Evolutionary conservation across 2,113 vertebrate genomes (phyloP).

Genomic region (Ancistrus triradiatus): DNA sequence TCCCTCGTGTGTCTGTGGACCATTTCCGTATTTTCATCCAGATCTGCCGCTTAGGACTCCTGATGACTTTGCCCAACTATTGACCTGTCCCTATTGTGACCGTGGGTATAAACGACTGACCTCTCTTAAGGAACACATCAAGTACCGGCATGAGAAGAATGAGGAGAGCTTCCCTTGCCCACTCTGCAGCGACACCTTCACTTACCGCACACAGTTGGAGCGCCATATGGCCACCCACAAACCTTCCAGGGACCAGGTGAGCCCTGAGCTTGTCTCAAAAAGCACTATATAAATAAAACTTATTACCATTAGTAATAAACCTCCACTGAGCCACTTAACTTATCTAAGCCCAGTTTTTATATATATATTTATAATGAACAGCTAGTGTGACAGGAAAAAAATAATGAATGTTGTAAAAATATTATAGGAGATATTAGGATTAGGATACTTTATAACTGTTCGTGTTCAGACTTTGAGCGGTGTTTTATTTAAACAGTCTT

Average conservation of each 20-base stretch:
- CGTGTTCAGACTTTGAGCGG: neutral
- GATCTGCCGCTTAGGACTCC: constrained; percentile 90
- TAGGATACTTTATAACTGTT: too few species aligned
- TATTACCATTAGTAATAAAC: too few species aligned
- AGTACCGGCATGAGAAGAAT: constrained; percentile 90
- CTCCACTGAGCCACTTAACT: too few species aligned
- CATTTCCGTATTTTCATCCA: constrained; percentile 55
- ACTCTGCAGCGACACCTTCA: constrained; percentile 86
- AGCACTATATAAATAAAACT: too few species aligned
- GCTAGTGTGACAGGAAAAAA: neutral
- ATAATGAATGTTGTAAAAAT: too few species aligned
- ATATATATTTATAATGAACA: too few species aligned
- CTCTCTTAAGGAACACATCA: constrained; percentile 92
- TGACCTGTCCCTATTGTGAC: constrained; percentile 93
- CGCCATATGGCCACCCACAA: constrained; percentile 92
- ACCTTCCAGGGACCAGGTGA: constrained; percentile 90
- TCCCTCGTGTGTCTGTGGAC: too few species aligned
- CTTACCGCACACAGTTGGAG: constrained; percentile 89
- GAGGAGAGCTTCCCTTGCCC: constrained; percentile 89
- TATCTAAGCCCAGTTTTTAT: too few species aligned
- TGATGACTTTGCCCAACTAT: constrained; percentile 92
- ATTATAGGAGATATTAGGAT: too few species aligned
- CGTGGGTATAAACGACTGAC: constrained; percentile 90
- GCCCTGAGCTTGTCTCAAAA: neutral
- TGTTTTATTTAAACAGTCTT: neutral